Conservation (phyloP, 2,113 vertebrate species). For the Pygoscelis antarcticus region DNA sequence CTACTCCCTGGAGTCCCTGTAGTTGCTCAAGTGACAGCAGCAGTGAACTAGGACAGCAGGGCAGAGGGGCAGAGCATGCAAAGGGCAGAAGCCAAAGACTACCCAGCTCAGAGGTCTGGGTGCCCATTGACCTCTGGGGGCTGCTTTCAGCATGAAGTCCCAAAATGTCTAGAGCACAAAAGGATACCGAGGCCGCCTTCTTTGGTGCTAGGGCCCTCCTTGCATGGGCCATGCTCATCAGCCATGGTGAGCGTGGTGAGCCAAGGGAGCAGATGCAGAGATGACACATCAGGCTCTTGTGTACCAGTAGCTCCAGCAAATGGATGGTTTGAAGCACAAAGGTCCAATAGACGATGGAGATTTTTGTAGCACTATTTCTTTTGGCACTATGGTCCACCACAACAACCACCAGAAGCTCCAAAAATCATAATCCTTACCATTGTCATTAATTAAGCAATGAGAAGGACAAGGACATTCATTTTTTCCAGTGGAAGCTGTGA, state of each 20-base stretch:
- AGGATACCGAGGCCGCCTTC: background rate
- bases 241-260: accelerated
- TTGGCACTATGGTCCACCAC: background rate
- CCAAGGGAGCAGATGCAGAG: background rate
- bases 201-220: background rate
- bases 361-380: background rate
- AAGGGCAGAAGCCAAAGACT: background rate
- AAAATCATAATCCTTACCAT: background rate
- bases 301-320: background rate
- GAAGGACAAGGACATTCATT: background rate
- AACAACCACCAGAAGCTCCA: background rate
- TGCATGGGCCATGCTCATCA: background rate
- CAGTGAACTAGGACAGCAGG: background rate
- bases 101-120: background rate
- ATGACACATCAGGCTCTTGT: background rate
- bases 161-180: background rate
- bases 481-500: background rate
- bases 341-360: accelerated
- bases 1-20: background rate
- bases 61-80: background rate
- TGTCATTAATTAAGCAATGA: background rate
- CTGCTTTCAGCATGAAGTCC: background rate
- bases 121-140: background rate
- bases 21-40: background rate
- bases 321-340: background rate